Conservation (phyloP, 1,140 invertebrate species). For the Orchestia grillus region DNA sequence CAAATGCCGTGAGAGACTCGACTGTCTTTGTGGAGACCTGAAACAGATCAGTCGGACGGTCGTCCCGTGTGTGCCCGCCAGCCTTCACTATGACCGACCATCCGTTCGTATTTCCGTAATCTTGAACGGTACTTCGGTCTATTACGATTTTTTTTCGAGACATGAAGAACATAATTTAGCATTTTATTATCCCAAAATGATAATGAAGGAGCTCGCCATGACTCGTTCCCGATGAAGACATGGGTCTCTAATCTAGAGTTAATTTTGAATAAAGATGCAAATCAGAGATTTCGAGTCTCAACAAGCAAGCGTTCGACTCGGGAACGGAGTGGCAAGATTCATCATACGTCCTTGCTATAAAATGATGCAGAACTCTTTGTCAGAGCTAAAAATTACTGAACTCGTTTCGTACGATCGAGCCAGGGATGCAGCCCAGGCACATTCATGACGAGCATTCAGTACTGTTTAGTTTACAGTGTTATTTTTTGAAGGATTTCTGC, state of each 20-base stretch:
- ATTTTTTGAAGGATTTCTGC: background rate
- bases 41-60: background rate
- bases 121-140: background rate
- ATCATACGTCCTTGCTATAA: background rate
- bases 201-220: too few species aligned
- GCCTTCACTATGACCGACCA: background rate
- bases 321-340: too few species aligned
- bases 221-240: background rate
- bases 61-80: background rate
- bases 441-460: background rate
- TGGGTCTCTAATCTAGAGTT: background rate
- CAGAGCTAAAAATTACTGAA: background rate
- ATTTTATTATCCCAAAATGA: background rate
- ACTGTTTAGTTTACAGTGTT: background rate
- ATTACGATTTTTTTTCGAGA: background rate
- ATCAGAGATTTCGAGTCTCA: background rate
- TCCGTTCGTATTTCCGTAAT: background rate
- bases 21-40: background rate
- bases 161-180: background rate
- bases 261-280: background rate
- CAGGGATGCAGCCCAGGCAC: background rate
- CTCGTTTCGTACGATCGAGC: background rate
- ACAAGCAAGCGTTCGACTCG: background rate
- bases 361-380: background rate
- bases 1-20: background rate